Evolutionary conservation across 2,797 vertebrate genomes (phyloP), one percentile per base, ranked within the genome.

Genomic region (Argyrosomus regius): DNA sequence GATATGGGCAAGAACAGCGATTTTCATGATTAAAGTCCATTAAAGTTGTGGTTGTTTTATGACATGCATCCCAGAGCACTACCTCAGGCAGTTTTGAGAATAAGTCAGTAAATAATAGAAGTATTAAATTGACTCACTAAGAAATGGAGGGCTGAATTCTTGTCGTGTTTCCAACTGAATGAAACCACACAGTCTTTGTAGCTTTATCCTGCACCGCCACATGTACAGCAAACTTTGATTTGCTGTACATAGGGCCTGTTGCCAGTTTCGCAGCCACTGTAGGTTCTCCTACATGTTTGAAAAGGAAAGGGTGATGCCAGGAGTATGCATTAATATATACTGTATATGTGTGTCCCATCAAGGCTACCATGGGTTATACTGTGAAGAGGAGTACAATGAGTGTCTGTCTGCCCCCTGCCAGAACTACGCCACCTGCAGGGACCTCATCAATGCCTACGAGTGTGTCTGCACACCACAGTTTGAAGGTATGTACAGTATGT

Each of bases 351-450:
- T 90, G 43, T 88, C 71, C 59, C 58, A 18, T 88, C 26, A 81
- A 99, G 98, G 98, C 79, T 99, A 98, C 95, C 98, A 99, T 0
- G 98, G 98, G 26, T 95, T 99, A 88, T 99, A 99, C 87, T 99
- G 98, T 77, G 98, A 99, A 78, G 98, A 99, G 83, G 98, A 99
- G 60, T 97, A 98, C 83, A 98, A 99, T 0, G 98, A 99, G 89
- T 99, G 98, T 87, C 93, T 98, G 78, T 99, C 98, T 0, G 95
- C 96, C 0, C 98, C 98, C 14, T 99, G 98, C 93, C 97, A 98
- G 92, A 99, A 99, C 0, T 96, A 96, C 0, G 98, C 97, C 88
- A 97, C 97, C 91, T 99, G 98, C 87, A 95, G 94, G 86, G 98
- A 99, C 87, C 96, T 98, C 0, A 92, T 97, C 82, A 98, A 99